A percentile compares a stretch with the other conserved stretches of the same genome.
Evolutionary conservation across 92 coral and sea anemone genomes (phyloP).

Genomic region (Zoanthus gigantus): DNA sequence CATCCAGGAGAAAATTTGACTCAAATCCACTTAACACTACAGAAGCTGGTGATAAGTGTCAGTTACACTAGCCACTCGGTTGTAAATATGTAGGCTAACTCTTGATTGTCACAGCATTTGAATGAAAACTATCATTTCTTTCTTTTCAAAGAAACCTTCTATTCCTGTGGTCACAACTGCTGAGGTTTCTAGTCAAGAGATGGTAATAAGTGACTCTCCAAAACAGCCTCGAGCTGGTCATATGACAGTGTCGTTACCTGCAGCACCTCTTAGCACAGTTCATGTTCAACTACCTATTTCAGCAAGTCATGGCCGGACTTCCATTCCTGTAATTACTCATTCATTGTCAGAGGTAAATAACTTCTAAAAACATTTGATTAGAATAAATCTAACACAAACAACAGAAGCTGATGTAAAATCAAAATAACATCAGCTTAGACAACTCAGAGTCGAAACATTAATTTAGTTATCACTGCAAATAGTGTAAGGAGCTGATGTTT

Average conservation of each 20-base stretch:
- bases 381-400: background rate
- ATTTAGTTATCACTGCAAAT: no score
- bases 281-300: constrained; percentile 83
- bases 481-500: no score
- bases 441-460: no score
- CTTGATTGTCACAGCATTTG: no score
- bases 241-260: constrained; percentile 70
- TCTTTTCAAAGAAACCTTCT: constrained; percentile 53
- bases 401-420: no score
- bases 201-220: constrained; percentile 80
- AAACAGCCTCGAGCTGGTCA: constrained; percentile 84
- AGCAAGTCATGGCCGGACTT: constrained; percentile 67
- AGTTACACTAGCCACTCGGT: no score
- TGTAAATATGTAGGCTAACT: no score
- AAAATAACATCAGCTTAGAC: no score
- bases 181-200: constrained; percentile 91
- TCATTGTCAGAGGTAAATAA: constrained; percentile 79
- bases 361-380: background rate
- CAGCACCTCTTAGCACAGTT: constrained; percentile 82
- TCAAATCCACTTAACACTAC: no score
- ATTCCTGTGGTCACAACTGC: constrained; percentile 88
- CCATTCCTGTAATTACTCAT: constrained; percentile 78
- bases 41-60: no score
- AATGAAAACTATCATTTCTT: background rate
- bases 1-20: no score